Base-by-base conservation (phyloP, 2,888 invertebrate species). In the Ganaspis brasiliensis region DNA sequence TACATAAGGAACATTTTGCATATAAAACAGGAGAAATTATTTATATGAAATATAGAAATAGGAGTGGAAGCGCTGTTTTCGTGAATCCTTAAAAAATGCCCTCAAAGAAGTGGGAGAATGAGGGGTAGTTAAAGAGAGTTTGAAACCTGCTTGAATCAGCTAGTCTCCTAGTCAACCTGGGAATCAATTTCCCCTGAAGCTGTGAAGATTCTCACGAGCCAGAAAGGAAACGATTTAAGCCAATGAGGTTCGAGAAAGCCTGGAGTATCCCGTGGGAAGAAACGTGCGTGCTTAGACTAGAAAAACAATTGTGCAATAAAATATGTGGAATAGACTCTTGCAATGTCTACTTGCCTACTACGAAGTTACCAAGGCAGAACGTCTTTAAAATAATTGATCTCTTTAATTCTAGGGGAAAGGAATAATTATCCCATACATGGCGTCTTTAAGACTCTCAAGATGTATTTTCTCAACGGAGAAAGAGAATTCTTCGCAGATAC, bases 131-230 rank as follows among this genome's bases (percentile, higher is more conserved):
- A 72, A n/a, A 14, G 35, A 61, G 24, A 55, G 16, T n/a, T 52
- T 52, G 61, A 61, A 76, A 88, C 88, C 86, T 85, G 80, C 86
- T 87, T 37, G 40, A 72, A 24, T 26, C 6, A 72, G 80, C 86
- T 90, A 84, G 78, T 87, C 88, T 88, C 89, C 90, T 89, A 87
- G 84, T 90, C 87, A 82, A 84, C 83, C 89, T 89, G 90, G 89
- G 89, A 90, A 90, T 90, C 86, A 78, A 81, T 90, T 90, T 89
- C 88, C 88, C 88, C 87, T 84, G 85, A 87, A 89, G 88, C 87
- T 86, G 85, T 84, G 80, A 85, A 86, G 84, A 87, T 90, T 89
- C 89, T 87, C 89, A 89, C 90, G 87, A 45, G 24, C 26, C 45
- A 67, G 67, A 40, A 24, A 45, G 40, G 40, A 21, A 56, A 24